A percentile compares a stretch with the other conserved stretches of the same genome.
Conservation (phyloP, 2,113 vertebrate genomes). For the Nerophis lumbriciformis region DNA sequence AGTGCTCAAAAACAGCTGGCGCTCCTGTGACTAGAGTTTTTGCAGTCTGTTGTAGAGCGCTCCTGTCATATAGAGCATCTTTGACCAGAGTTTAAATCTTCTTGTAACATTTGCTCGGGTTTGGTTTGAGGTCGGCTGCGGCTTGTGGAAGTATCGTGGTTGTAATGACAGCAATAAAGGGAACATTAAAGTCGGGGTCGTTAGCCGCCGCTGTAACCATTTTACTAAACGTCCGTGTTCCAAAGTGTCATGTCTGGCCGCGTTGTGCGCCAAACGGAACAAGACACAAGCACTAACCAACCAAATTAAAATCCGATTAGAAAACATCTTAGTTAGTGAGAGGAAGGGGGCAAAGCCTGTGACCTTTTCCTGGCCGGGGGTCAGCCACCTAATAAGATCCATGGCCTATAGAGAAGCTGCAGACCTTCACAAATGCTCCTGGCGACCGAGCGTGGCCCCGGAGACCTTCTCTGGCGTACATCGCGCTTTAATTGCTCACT, state of each 20-base stretch:
- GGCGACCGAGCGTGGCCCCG: constrained; percentile 73
- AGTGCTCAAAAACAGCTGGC: too few relatives aligned
- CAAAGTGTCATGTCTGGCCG: constrained; percentile 9
- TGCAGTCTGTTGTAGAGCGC: too few relatives aligned
- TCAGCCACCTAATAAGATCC: constrained; percentile 85
- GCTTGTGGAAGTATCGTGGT: too few relatives aligned
- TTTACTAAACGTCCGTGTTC: background rate
- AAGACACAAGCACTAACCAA: constrained; percentile 53
- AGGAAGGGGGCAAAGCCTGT: constrained; percentile 62
- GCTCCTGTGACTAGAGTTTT: too few relatives aligned
- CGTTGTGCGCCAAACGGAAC: constrained; percentile 8
- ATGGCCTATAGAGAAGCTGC: constrained; percentile 74
- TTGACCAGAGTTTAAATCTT: too few relatives aligned
- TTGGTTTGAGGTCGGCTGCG: too few relatives aligned
- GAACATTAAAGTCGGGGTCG: background rate
- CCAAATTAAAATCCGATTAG: constrained; percentile 79
- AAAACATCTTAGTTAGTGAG: constrained; percentile 68
- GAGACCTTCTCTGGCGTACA: constrained; percentile 85
- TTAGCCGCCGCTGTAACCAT: constrained; percentile 9
- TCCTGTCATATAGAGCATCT: too few relatives aligned
- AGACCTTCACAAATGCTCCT: constrained; percentile 80
- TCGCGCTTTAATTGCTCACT: constrained; percentile 86
- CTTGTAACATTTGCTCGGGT: too few relatives aligned
- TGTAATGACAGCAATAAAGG: background rate
- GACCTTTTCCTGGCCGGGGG: constrained; percentile 66